phyloP scores from a whole-genome alignment of 1,140 invertebrate genomes.

The Drosophila seguyi region DNA sequence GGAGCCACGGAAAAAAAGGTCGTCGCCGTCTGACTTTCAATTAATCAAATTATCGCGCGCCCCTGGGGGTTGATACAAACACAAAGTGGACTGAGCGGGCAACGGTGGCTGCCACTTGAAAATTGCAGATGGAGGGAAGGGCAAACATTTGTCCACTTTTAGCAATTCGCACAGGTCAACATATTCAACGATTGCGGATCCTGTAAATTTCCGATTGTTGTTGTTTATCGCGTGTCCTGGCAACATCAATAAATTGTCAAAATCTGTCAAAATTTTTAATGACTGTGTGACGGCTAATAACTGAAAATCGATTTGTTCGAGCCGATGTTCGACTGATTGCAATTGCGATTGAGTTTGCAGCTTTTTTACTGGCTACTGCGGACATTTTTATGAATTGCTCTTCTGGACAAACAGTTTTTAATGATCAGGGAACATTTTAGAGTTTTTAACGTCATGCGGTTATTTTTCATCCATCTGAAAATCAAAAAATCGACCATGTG shows the following conservation, averaged over 20 bases:
- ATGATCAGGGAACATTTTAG: conserved; percentile 43
- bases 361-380: conserved; percentile 30
- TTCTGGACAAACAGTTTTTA: conserved; percentile 40
- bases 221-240: conserved; percentile 64
- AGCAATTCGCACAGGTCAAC: conserved; percentile 77
- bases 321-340: conserved; percentile 37
- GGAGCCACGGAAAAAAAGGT: conserved; percentile 54
- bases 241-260: conserved; percentile 80
- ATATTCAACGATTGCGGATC: conserved; percentile 8
- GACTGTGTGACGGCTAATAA: conserved; percentile 79
- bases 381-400: conserved; percentile 72
- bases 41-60: conserved; percentile 80
- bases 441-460: conserved; percentile 57
- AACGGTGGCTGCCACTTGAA: conserved; percentile 46
- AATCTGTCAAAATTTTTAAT: conserved; percentile 83
- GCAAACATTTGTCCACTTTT: conserved; percentile 82
- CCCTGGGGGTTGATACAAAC: conserved; percentile 37
- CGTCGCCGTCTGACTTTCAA: conserved; percentile 71
- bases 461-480: conserved; percentile 37
- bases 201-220: conserved; percentile 55
- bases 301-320: conserved; percentile 73
- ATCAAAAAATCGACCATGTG: conserved; percentile 38
- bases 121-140: conserved; percentile 57
- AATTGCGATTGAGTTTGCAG: conserved; percentile 45
- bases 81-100: conserved; percentile 1